phyloP scores from a whole-genome alignment of 2,888 invertebrate species.

The Slavum lentiscoides region DNA sequence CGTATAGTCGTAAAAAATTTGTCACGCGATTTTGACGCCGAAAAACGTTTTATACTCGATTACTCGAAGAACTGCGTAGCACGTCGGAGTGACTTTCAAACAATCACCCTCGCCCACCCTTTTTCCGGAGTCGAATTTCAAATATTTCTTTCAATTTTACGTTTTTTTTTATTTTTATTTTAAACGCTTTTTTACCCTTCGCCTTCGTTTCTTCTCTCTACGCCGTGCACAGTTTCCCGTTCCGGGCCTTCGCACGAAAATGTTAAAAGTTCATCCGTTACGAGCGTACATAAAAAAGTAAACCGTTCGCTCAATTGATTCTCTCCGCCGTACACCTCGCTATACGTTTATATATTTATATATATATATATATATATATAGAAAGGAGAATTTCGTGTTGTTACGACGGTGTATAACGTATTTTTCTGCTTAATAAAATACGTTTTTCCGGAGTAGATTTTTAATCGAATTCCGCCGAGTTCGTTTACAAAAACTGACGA shows the following conservation, averaged over 20 bases:
- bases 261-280: conserved; percentile 25
- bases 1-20: neutral
- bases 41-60: neutral
- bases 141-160: conserved; percentile 7
- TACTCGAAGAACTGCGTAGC: too few species aligned
- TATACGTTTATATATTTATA: neutral
- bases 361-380: neutral
- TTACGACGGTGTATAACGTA: neutral
- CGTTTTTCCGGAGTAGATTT: neutral
- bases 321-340: neutral
- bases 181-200: neutral
- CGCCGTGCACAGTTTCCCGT: neutral
- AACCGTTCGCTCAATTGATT: conserved; percentile 22
- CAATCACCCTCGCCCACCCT: neutral
- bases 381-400: neutral
- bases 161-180: neutral
- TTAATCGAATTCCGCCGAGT: neutral
- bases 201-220: too few species aligned
- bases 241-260: neutral
- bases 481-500: too few species aligned
- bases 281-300: neutral
- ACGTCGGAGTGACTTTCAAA: neutral
- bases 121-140: conserved; percentile 6
- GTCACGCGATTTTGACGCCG: neutral
- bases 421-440: conserved; percentile 12